Evolutionary conservation across 1,140 invertebrate genomes (phyloP).

Genomic region (Cataglyphis hispanica): DNA sequence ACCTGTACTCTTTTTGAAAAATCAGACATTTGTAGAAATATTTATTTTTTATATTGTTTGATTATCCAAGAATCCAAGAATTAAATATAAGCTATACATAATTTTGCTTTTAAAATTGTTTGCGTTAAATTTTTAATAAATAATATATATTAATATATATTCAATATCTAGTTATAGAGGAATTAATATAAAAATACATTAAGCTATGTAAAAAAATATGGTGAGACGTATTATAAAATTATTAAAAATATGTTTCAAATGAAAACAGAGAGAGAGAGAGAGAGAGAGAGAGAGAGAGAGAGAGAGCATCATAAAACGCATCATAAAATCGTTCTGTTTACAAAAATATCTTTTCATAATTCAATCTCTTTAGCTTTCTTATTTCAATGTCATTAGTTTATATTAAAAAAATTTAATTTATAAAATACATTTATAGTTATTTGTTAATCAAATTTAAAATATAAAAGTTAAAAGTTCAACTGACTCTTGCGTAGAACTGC

Average conservation of each 20-base stretch:
- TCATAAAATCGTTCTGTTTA: neutral
- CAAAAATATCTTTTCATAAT: neutral
- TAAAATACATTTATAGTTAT: neutral
- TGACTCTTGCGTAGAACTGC: neutral
- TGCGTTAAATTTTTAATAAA: neutral
- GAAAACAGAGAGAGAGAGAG: too few relatives aligned
- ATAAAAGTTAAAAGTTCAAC: neutral
- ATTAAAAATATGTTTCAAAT: too few relatives aligned
- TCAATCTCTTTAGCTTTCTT: neutral
- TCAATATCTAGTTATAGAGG: too few relatives aligned
- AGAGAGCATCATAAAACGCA: too few relatives aligned
- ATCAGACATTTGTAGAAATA: neutral
- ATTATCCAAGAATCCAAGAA: neutral
- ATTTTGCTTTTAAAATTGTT: neutral
- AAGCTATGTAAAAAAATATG: too few relatives aligned
- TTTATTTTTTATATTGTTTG: too few relatives aligned
- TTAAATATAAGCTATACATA: neutral
- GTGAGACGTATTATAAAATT: too few relatives aligned
- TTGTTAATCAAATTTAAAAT: neutral
- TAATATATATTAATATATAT: too few relatives aligned
- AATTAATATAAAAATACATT: too few relatives aligned
- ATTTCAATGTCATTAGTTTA: neutral
- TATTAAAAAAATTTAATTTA: neutral
- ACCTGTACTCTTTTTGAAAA: neutral
- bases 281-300: too few relatives aligned